Base-by-base conservation (phyloP, 2,888 invertebrate genomes). In the Uloborus plumipes region DNA sequence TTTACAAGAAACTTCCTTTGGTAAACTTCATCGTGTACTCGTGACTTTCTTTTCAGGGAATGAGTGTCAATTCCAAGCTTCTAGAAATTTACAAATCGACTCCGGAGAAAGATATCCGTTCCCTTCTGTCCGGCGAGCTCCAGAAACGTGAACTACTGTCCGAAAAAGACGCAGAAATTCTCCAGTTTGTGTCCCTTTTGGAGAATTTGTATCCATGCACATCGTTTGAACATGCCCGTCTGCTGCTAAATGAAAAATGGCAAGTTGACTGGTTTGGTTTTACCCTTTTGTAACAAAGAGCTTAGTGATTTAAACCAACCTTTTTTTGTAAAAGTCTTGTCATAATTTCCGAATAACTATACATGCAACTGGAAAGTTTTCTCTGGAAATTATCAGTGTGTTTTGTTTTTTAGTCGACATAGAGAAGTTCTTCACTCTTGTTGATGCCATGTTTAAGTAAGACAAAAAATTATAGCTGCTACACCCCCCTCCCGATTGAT, bases 171-270 rank as follows among this genome's bases (percentile, higher is more conserved):
- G 13, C 16, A 11, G 20, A 73, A 15, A 59, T 55, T 7, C 50
- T 77, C 18, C 58, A 49, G 31, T 83, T 77, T 61, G 39, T 83
- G 9, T 73, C 69, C 1, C 70, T 83, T 20, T 47, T 83, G 22
- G 83, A 83, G 26, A 72, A 77, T 14, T 31, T 83, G 18, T 77
- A 83, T 18, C 77, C 83, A 6, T 83, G 83, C n/a, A 73, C 83
- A 20, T 83, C 83, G 0, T 83, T 83, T 69, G 77, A 76, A 62
- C 83, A 83, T 73, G 83, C 83, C 18, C 58, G 58, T 0, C 11
- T 75, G 14, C 16, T 83, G 50, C 53, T 83, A 20, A 59, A 69
- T 47, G 83, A 83, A 55, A 83, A 83, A 39, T 39, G 67, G 83
- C 69, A 69, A 61, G 39, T 6, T 9, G 9, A 6, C 39, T 39